A percentile compares a stretch with the other conserved stretches of the same genome.
phyloP scores from a whole-genome alignment of 2,888 invertebrate species.

The Watsonalla cultraria region DNA sequence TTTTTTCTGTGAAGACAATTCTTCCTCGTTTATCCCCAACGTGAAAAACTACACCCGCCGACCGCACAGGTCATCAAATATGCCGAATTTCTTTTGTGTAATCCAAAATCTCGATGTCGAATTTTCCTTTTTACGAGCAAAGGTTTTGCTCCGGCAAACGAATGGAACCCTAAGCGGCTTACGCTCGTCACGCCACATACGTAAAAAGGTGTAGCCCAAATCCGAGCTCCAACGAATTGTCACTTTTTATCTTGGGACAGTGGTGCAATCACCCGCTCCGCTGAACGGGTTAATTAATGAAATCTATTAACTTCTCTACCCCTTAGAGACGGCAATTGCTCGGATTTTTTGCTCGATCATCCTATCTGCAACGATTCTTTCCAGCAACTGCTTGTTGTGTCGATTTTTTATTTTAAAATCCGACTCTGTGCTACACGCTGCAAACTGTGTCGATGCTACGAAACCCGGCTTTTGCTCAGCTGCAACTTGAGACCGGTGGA shows the following conservation, averaged over 20 bases:
- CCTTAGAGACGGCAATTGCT: conserved; percentile 56
- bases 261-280: conserved; percentile 74
- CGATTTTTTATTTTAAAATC: conserved; percentile 21
- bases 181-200: conserved; percentile 34
- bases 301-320: conserved; percentile 74
- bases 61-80: neutral
- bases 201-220: conserved; percentile 48
- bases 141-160: conserved; percentile 13
- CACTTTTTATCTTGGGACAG: conserved; percentile 63
- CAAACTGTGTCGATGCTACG: conserved; percentile 10
- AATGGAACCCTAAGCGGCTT: conserved; percentile 34
- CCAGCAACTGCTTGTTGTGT: conserved; percentile 38
- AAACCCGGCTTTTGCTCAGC: conserved; percentile 23
- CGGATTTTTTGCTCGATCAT: conserved; percentile 59
- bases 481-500: conserved; percentile 14
- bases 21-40: neutral
- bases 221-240: conserved; percentile 56
- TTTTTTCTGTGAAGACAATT: too few species aligned
- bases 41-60: neutral
- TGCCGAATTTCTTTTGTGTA: neutral
- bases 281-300: conserved; percentile 77
- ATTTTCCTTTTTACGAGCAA: conserved; percentile 18
- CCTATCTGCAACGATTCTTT: conserved; percentile 42
- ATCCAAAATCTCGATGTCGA: conserved; percentile 8
- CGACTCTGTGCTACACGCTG: conserved; percentile 20